Evolutionary conservation across 1,140 invertebrate genomes (phyloP), one percentile per base, ranked within the genome.

Genomic region (Homalodisca vitripennis): DNA sequence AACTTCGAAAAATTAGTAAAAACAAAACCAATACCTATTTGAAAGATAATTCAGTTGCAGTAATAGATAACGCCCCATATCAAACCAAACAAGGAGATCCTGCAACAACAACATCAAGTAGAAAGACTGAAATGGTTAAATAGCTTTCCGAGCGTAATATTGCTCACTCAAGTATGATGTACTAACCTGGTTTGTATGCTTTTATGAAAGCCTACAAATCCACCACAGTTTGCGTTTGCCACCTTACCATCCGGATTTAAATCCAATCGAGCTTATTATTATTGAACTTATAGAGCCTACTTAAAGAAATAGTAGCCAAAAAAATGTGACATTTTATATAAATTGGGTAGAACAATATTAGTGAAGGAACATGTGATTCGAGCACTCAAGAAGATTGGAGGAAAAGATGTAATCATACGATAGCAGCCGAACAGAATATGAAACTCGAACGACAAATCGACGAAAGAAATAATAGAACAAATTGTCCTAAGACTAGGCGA

Each of bases 31-130:
- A 69, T 80, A 10, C 77, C 78, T 27, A 80, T 66, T 41, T 81
- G 12, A 73, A 72, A 14, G n/a, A 41, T 14, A 73, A 75, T 46
- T 71, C 65, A 22, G 73, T 80, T 29, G 67, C 79, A 3, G 74
- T 81, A 0, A 73, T 80, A 22, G 79, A 81, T 57, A 80, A 80
- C 70, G 80, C 77, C 10, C 69, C 77, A 0, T 81, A 80, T 67
- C 77, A 79, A 70, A 74, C 72, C 63, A 71, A 70, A 29, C 73
- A 77, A 70, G 26, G 32, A 30, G 67, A 76, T 53, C 74, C 72
- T 66, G 51, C 69, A 24, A 75, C 77, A 60, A 73, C 69, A 51
- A 60, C 67, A n/a, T 30, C 48, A 29, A 55, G 41, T 31, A 69
- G 60, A 57, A 77, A 78, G 72, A 26, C 20, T n/a, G 71, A 77